Base-by-base conservation (phyloP, 2,888 invertebrate genomes). In the Nipponacmea schrenckii region DNA sequence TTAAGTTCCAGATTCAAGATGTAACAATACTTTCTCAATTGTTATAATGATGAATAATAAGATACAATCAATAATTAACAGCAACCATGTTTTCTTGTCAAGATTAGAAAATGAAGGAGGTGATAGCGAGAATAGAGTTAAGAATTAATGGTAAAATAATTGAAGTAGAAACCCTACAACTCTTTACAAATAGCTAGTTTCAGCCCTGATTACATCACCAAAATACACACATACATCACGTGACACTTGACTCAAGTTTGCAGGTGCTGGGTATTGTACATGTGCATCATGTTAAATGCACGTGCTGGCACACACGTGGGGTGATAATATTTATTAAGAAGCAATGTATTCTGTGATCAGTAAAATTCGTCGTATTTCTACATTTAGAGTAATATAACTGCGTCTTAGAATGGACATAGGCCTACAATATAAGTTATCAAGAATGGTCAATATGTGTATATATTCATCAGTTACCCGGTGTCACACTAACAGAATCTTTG, bases 191-290 rank as follows among this genome's bases (percentile, higher is more conserved):
- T 24, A 20, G 56, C 14, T 20, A 20, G 56, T 56, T 24, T 24
- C 56, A 24, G 24, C 56, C 56, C 56, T 20, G 56, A 56, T 56
- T 56, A 56, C 24, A 24, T 56, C 56, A 56, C 24, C 56, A 24
- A 56, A 20, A 56, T 24, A 24, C 56, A 56, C 56, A 56, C 56
- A 56, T 56, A 24, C 20, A 56, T 56, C 56, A 56, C 56, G 56
- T 56, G 56, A 24, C 24, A 12, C 20, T 56, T 56, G 56, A 39
- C 56, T 56, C 20, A 56, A 56, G 56, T 56, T 56, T 56, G 56
- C 56, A 56, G 56, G 56, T 56, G 56, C 56, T 56, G 20, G 24
- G 56, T 24, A 56, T 56, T 8, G 20, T 24, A 20, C 56, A 24
- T 56, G 56, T 24, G 56, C 56, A 56, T 56, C 20, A 20, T 56